Percentiles rank a stretch among this genome's conserved stretches.
These are phyloP conservation scores for Augiades crinisus DNA, from an alignment of 2,888 invertebrate species.

Conservation along the genomic window DNA sequence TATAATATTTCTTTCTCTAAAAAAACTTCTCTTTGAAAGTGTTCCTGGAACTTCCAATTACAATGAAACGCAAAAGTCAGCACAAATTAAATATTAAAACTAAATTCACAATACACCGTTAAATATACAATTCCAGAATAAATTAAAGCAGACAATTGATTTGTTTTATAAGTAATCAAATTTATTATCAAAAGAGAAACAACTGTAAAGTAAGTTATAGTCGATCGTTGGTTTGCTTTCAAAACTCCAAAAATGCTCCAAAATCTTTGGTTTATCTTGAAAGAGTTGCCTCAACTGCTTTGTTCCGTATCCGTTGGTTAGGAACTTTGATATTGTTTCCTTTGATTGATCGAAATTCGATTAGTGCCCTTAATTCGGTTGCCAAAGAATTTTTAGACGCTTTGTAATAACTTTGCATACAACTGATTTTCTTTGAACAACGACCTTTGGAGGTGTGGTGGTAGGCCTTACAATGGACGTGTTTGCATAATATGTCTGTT, in stretches of 20 bases:
- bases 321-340: conserved; percentile 10
- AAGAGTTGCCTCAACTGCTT: not conserved
- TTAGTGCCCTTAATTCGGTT: no score
- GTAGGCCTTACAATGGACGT: no score
- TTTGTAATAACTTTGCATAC: no score
- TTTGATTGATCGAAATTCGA: no score
- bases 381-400: no score
- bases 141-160: conserved; percentile 1
- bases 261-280: not conserved
- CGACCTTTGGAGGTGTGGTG: no score
- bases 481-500: no score
- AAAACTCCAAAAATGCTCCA: conserved; percentile 1
- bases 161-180: conserved; percentile 2
- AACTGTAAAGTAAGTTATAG: conserved; percentile 8
- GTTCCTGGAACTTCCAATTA: no score
- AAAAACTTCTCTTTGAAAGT: no score
- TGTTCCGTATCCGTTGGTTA: conserved; percentile 1
- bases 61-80: conserved; percentile 3
- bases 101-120: conserved; percentile 7
- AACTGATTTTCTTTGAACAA: no score
- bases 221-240: conserved; percentile 1
- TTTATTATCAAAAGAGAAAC: conserved; percentile 2
- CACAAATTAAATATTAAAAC: conserved; percentile 11
- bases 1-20: not conserved
- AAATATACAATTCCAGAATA: conserved; percentile 14